Conservation (phyloP, 2,888 invertebrate species). For the Pammene aurita region DNA sequence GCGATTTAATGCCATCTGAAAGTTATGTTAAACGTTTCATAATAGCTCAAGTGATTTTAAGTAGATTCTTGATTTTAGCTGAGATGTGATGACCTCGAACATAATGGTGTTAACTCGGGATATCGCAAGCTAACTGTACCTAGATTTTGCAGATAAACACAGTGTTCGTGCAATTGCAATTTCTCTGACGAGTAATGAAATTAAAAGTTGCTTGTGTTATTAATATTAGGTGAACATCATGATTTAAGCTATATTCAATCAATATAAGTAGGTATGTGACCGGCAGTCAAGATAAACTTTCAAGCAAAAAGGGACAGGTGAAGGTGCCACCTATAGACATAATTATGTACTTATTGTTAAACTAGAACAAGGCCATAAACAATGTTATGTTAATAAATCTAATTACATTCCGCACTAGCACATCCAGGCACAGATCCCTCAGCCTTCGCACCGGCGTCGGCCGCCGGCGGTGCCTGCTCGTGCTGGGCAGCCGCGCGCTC, state of each 20-base stretch:
- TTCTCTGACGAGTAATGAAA: too few species aligned
- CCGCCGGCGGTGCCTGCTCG: conserved; percentile 61
- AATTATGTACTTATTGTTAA: conserved; percentile 12
- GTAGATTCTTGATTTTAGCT: neutral
- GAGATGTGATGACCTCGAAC: neutral
- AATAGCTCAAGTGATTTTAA: neutral
- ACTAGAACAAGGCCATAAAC: conserved; percentile 18
- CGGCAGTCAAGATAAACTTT: too few species aligned
- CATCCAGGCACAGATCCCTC: conserved; percentile 82
- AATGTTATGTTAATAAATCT: conserved; percentile 33
- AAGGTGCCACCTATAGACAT: neutral
- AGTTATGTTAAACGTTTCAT: conserved; percentile 13
- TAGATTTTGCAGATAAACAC: neutral
- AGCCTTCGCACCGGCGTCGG: conserved; percentile 71
- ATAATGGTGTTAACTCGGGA: neutral
- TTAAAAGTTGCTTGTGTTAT: too few species aligned
- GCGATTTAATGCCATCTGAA: conserved; percentile 10
- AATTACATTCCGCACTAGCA: conserved; percentile 82
- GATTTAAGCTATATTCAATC: too few species aligned
- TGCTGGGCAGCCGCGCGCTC: conserved; percentile 48
- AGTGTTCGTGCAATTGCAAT: neutral
- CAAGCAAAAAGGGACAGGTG: neutral
- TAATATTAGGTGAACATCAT: too few species aligned
- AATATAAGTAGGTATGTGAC: too few species aligned
- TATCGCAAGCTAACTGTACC: neutral